phyloP scores from a whole-genome alignment of 1,140 invertebrate species.

The Forficula auricularia region DNA sequence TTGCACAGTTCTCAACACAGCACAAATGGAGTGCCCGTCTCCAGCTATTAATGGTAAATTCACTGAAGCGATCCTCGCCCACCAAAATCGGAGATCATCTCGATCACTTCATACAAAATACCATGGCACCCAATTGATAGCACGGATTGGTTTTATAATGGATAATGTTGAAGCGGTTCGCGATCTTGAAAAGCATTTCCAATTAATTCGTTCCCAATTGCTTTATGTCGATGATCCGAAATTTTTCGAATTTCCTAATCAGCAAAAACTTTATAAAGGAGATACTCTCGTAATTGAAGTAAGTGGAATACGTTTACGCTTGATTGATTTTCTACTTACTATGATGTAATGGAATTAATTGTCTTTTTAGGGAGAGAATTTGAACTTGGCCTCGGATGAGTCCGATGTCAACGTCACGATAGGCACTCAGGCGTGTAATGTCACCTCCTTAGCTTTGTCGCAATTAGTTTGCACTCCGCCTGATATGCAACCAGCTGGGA shows the following conservation, averaged over 20 bases:
- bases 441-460: slow-evolving; percentile 73
- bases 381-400: slow-evolving; percentile 81
- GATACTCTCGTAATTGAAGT: slow-evolving; percentile 87
- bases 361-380: slow-evolving; percentile 52
- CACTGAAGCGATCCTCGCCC: slow-evolving; percentile 12
- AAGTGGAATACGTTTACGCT: slow-evolving; percentile 15
- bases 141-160: slow-evolving; percentile 84
- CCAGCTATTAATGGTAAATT: slow-evolving; percentile 53
- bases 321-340: not conserved
- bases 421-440: slow-evolving; percentile 71
- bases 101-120: too few species aligned
- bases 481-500: slow-evolving; percentile 62
- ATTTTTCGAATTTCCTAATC: slow-evolving; percentile 70
- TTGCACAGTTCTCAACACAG: slow-evolving; percentile 71
- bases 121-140: slow-evolving; percentile 31
- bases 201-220: slow-evolving; percentile 56
- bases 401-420: slow-evolving; percentile 86
- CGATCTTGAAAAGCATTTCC: slow-evolving; percentile 74
- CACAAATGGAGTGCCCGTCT: slow-evolving; percentile 88
- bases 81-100: too few species aligned
- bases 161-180: slow-evolving; percentile 78
- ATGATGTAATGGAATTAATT: too few species aligned
- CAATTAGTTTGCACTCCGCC: slow-evolving; percentile 84
- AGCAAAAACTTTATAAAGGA: slow-evolving; percentile 78
- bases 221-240: slow-evolving; percentile 84